Base-by-base conservation (phyloP, 2,888 invertebrate species). In the Euzophera pinguis region DNA sequence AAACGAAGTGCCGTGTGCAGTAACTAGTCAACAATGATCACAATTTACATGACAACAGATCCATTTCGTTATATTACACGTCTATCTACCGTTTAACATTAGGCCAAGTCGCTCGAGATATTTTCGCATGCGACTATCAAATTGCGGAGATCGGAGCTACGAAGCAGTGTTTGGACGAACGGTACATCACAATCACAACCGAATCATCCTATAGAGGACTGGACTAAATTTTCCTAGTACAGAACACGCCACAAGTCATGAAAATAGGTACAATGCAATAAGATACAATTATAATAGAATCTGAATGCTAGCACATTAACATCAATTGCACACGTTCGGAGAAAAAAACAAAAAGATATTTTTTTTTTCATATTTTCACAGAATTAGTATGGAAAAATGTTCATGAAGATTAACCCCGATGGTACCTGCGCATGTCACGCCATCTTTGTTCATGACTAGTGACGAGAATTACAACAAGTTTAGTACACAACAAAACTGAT, bases 21-120 rank as follows among this genome's bases (percentile, higher is more conserved):
- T 62, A 63, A 68, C 62, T 58, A 61, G 52, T 59, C 53, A 67
- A 65, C 61, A 65, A 59, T 54, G 51, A 56, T 50, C 50, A 45
- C 41, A 17, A 43, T 51, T 9, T 51, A 43, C 43, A 51, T 13
- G 39, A 53, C 55, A 55, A 50, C 52, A 56, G 50, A 45, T 37
- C 12, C 22, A 22, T 17, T 43, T 51, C 38, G n/a, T 39, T 29
- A 45, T 49, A 6, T 39, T 34, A 43, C 38, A 49, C 8, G 9
- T 43, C 13, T 35, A 43, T 43, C 51, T 51, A 43, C 39, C 9
- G 34, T 13, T 35, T 22, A 13, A 39, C 48, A 22, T 50, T 51
- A 51, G 51, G 51, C 51, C 51, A 37, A 42, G 17, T 34, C 14
- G 32, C 16, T 6, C 37, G 48, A 12, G 13, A 27, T 27, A 9